These are phyloP conservation scores for Macrosteles quadrilineatus DNA, from an alignment of 1,140 invertebrate species.

Conservation along the genomic window DNA sequence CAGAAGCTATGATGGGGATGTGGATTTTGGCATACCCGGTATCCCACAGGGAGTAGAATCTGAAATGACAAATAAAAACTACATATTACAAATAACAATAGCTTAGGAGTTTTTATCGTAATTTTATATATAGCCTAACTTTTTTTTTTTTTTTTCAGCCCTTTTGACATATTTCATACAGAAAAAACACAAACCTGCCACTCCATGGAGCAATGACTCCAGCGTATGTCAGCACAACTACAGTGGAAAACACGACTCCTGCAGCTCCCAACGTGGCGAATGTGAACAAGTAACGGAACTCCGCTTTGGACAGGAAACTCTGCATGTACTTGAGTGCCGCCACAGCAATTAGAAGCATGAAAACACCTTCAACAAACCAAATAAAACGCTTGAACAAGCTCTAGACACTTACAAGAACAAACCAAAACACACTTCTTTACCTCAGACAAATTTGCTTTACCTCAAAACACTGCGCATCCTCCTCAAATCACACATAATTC, in stretches of 20 bases:
- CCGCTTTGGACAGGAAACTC: constrained; percentile 82
- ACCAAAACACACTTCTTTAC: too few species aligned
- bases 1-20: constrained; percentile 99
- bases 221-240: constrained; percentile 88
- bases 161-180: too few species aligned
- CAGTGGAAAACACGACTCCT: constrained; percentile 77
- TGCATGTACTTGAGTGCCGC: constrained; percentile 88
- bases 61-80: constrained; percentile 45
- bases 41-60: constrained; percentile 99
- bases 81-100: constrained; percentile 26
- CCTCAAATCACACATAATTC: too few species aligned
- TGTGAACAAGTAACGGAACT: constrained; percentile 91
- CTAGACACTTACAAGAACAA: too few species aligned
- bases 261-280: constrained; percentile 75
- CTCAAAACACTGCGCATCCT: too few species aligned
- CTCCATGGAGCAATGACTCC: constrained; percentile 98
- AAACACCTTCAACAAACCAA: constrained; percentile 79
- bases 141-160: too few species aligned
- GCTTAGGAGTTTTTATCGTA: too few species aligned
- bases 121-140: too few species aligned
- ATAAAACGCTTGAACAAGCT: too few species aligned
- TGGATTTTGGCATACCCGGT: constrained; percentile 99
- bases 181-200: constrained; percentile 72
- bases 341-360: constrained; percentile 89
- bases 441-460: too few species aligned